Evolutionary conservation across 2,113 vertebrate genomes (phyloP).

Genomic region (Phyllopteryx taeniolatus): DNA sequence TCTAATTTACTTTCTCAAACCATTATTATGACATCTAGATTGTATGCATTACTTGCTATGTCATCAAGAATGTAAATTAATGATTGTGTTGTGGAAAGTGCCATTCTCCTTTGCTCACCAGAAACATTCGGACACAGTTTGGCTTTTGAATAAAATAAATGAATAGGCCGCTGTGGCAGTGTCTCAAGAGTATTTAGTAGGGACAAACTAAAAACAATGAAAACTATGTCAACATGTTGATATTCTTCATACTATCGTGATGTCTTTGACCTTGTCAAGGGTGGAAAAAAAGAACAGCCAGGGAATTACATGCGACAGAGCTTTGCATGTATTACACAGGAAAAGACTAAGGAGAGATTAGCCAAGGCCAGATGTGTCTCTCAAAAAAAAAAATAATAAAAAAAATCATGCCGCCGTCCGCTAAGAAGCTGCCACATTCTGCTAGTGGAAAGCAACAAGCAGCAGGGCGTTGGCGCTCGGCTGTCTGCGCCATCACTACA

Average conservation of each 20-base stretch:
- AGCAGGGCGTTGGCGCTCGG: slow-evolving; percentile 45
- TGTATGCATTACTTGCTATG: slow-evolving; percentile 22
- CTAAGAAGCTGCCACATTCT: slow-evolving; percentile 53
- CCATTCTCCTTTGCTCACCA: slow-evolving; percentile 2
- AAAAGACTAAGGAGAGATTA: slow-evolving; percentile 65
- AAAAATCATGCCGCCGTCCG: slow-evolving; percentile 40
- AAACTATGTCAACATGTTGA: slow-evolving; percentile 14
- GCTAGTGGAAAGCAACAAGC: slow-evolving; percentile 44
- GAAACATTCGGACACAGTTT: slow-evolving; percentile 5
- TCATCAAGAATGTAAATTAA: slow-evolving; percentile 26
- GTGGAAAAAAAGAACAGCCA: slow-evolving; percentile 41
- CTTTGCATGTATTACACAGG: slow-evolving; percentile 62
- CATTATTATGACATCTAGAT: slow-evolving; percentile 24
- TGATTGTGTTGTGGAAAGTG: slow-evolving; percentile 1
- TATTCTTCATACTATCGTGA: slow-evolving; percentile 5
- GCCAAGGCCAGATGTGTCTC: slow-evolving; percentile 70
- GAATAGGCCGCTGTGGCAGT: not conserved
- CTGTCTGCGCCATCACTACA: slow-evolving; percentile 48
- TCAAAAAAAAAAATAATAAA: slow-evolving; percentile 25
- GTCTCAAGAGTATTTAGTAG: slow-evolving; percentile 1
- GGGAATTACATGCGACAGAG: slow-evolving; percentile 61
- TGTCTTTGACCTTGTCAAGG: slow-evolving; percentile 29
- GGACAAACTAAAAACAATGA: slow-evolving; percentile 7
- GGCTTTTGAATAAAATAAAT: not conserved
- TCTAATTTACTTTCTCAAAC: slow-evolving; percentile 40